These are phyloP conservation scores for Pemphigus obesinymphae DNA, from an alignment of 1,140 invertebrate genomes.

Conservation along the genomic window DNA sequence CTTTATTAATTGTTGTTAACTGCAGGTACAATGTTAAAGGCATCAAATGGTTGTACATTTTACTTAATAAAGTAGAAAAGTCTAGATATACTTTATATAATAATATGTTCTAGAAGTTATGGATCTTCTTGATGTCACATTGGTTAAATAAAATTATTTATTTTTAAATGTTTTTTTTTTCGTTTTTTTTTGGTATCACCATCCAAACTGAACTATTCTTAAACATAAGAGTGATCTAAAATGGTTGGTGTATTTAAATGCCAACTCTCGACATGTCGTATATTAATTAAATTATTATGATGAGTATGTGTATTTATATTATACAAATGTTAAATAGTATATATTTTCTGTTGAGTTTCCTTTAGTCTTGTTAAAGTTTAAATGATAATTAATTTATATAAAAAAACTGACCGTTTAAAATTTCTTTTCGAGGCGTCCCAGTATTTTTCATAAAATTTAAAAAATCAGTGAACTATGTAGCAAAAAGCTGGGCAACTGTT, in stretches of 20 bases:
- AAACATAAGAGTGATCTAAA: background rate
- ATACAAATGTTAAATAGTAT: background rate
- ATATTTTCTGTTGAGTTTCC: background rate
- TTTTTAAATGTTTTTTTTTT: conserved; percentile 1
- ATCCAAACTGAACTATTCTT: background rate
- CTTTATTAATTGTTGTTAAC: conserved; percentile 2
- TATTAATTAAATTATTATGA: background rate
- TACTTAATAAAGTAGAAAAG: conserved; percentile 17
- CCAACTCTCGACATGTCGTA: background rate
- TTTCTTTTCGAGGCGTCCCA: too few relatives aligned
- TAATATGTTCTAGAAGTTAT: conserved; percentile 15
- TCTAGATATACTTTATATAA: conserved; percentile 17
- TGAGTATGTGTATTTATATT: background rate
- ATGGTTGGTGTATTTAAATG: background rate
- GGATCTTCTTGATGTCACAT: conserved; percentile 3
- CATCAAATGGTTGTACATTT: conserved; percentile 9
- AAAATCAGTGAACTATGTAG: too few relatives aligned
- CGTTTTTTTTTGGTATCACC: background rate
- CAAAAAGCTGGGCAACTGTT: too few relatives aligned
- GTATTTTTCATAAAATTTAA: too few relatives aligned
- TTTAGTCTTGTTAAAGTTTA: background rate
- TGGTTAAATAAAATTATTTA: conserved; percentile 22
- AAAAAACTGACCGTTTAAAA: too few relatives aligned
- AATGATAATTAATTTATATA: background rate
- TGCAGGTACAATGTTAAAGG: background rate